phyloP scores from a whole-genome alignment of 2,888 invertebrate species.

The Orthosia cruda region DNA sequence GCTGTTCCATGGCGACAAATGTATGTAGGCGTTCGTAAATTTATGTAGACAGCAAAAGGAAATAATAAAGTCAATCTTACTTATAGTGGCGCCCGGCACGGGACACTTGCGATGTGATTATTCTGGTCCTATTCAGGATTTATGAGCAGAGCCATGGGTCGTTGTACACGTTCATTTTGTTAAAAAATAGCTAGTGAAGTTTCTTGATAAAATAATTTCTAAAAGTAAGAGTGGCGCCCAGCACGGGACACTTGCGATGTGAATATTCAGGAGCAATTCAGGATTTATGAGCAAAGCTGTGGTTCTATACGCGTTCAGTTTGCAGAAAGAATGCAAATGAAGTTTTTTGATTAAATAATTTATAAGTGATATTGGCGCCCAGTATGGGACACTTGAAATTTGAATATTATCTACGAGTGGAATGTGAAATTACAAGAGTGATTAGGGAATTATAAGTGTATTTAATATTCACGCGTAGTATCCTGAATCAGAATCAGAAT shows the following conservation, averaged over 20 bases:
- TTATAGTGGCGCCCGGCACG: conserved; percentile 30
- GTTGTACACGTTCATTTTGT: not conserved
- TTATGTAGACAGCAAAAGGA: conserved; percentile 18
- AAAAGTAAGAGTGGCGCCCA: conserved; percentile 3
- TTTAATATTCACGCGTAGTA: too few species aligned
- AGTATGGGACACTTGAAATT: not conserved
- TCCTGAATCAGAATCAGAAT: too few species aligned
- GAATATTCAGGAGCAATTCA: not conserved
- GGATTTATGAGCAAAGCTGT: not conserved
- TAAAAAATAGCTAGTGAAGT: not conserved
- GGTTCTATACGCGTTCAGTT: not conserved
- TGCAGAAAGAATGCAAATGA: not conserved
- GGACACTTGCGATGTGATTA: conserved; percentile 2
- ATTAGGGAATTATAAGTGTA: too few species aligned
- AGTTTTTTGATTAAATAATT: not conserved
- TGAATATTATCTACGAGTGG: too few species aligned
- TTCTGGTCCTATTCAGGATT: not conserved
- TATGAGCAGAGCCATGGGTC: not conserved
- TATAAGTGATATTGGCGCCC: not conserved
- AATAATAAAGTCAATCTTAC: conserved; percentile 39
- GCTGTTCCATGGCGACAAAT: not conserved
- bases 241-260: not conserved
- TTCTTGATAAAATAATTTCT: not conserved
- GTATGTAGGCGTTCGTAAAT: not conserved
- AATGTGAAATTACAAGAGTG: too few species aligned